phyloP scores from a whole-genome alignment of 1,140 invertebrate genomes.

The Anadara kagoshimensis region DNA sequence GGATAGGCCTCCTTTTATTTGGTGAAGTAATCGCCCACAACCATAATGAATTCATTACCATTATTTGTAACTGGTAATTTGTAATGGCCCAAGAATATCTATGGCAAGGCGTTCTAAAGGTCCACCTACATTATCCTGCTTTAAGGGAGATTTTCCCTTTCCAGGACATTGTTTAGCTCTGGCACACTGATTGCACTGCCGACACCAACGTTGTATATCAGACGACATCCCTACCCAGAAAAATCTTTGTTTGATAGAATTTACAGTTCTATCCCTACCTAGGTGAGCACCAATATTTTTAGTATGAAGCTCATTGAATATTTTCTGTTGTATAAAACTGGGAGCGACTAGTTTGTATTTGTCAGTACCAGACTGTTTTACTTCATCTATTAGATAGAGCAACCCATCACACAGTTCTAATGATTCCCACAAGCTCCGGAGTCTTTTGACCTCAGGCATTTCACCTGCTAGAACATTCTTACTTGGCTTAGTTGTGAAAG shows the following conservation, averaged over 20 bases:
- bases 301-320: constrained; percentile 28
- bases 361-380: neutral
- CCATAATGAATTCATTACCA: constrained; percentile 57
- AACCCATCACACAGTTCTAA: constrained; percentile 8
- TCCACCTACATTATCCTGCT: constrained; percentile 6
- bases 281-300: constrained; percentile 30
- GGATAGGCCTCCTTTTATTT: constrained; percentile 51
- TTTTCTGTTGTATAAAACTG: neutral
- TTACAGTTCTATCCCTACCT: constrained; percentile 31
- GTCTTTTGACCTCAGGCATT: constrained; percentile 4
- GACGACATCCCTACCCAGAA: constrained; percentile 35
- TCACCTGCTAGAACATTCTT: neutral
- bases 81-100: constrained; percentile 36
- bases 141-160: constrained; percentile 15
- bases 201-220: constrained; percentile 32
- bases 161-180: constrained; percentile 32
- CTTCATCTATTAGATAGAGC: neutral
- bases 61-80: constrained; percentile 1
- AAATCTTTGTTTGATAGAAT: constrained; percentile 22
- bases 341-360: constrained; percentile 26
- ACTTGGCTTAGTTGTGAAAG: neutral
- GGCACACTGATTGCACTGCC: constrained; percentile 32
- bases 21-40: constrained; percentile 56
- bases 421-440: constrained; percentile 18
- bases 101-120: constrained; percentile 24